Evolutionary conservation across 1,140 invertebrate species (phyloP), one percentile per base, ranked within the genome.

Genomic region (Eupeodes corollae): DNA sequence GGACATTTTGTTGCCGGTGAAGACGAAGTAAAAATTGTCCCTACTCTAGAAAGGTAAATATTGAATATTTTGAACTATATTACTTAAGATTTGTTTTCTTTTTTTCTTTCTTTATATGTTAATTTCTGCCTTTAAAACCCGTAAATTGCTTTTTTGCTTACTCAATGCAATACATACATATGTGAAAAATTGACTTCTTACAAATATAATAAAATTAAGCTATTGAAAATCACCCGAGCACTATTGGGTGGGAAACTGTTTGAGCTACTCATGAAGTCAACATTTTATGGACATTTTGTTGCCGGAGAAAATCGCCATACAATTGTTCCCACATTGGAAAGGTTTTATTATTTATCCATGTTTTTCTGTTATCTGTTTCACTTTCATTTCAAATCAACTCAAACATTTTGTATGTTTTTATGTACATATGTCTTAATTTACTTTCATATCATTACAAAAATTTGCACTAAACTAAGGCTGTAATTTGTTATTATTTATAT

Each of bases 201-300:
- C 12, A 40, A 32, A 49, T 13, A 44, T 38, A 12, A 44, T 19
- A 35, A 46, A n/a, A 32, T n/a, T 48, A 19, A 97, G 93, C 63
- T 99, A 21, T 88, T 99, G 83, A 91, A 90, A 74, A 51, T 88
- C 12, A 73, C 79, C 12, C 80, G 86, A 52, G 72, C 73, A 51
- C 44, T 97, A n/a, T 66, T 98, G 33, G 95, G 96, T 3, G 80
- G 90, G 55, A 77, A 67, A 49, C 63, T 98, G 9, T 99, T 99
- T 70, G 78, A 82, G 14, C 56, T 71, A n/a, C 52, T 95, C 34
- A 96, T 98, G 89, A 92, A 92, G 69, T 73, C 78, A 2, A 94
- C 94, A 15, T 96, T 99, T 73, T 99, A 98, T 69, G 95, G 95
- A 11, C 96, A 99, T 70, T 99, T 99, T 73, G 95, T 99, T 19